phyloP scores from a whole-genome alignment of 2,888 invertebrate species.

The Oconnorella tubifera region DNA sequence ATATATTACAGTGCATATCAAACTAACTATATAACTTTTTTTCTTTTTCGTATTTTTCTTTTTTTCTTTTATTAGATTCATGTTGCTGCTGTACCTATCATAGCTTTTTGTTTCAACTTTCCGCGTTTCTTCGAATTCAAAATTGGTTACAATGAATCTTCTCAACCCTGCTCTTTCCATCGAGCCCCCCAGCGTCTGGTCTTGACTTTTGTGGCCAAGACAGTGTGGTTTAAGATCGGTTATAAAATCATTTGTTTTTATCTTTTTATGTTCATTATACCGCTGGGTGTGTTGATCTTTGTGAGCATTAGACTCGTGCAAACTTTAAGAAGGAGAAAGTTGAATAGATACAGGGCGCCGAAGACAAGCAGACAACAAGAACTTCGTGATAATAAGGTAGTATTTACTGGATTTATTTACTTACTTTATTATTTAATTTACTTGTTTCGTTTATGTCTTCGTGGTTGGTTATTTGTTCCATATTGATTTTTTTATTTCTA shows the following conservation, averaged over 20 bases:
- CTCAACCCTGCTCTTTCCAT: too few species aligned
- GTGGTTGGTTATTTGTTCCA: too few species aligned
- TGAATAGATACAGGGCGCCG: not conserved
- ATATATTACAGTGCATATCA: not conserved
- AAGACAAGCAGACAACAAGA: conserved; percentile 30
- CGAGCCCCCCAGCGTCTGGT: not conserved
- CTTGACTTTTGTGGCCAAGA: conserved; percentile 17
- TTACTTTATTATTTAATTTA: too few species aligned
- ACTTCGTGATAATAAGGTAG: conserved; percentile 43
- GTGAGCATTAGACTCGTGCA: conserved; percentile 21
- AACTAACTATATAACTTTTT: not conserved
- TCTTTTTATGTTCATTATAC: conserved; percentile 27
- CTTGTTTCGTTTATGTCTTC: too few species aligned
- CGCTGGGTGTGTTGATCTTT: conserved; percentile 18
- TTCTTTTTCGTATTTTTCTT: not conserved
- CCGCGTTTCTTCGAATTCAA: conserved; percentile 26
- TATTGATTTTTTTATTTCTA: too few species aligned
- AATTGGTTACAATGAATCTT: not conserved
- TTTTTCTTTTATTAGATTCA: not conserved
- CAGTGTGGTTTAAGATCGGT: conserved; percentile 14
- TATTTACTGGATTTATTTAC: too few species aligned
- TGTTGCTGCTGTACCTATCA: conserved; percentile 11
- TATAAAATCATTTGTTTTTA: conserved; percentile 29
- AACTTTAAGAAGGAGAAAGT: conserved; percentile 10
- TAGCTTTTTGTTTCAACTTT: conserved; percentile 25